Evolutionary conservation across 2,113 vertebrate genomes (phyloP), one percentile per base, ranked within the genome.

Genomic region (Artemisiospiza belli): DNA sequence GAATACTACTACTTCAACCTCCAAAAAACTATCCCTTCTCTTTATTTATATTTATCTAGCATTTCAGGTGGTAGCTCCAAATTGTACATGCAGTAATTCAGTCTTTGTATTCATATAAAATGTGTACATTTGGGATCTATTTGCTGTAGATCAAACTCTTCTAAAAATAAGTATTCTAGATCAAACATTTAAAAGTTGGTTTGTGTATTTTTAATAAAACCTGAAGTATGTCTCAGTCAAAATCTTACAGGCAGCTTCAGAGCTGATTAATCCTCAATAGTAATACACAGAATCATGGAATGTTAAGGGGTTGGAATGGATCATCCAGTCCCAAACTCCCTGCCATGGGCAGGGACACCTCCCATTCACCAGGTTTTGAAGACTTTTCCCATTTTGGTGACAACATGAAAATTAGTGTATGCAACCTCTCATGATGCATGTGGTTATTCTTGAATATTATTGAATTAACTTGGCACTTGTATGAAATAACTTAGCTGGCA

Each of bases 351-450:
- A 67, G 25, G n/a, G 25, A 18, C 20, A 25, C 19, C 23, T 69
- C n/a, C 39, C 30, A 62, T 20, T 35, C 31, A 47, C 9, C 24
- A 54, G 6, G 1, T 35, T 69, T 62, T 83, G 33, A 47, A 44
- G 12, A 66, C 16, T 25, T 86, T 80, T n/a, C 31, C 25, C 9
- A 9, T 43, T 70, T 74, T 90, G 15, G 3, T 63, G n/a, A 44
- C 22, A 81, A 49, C 22, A 35, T 59, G 33, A 5, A 63, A 85
- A 90, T 41, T 7, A 39, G 28, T 37, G 3, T 47, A 12, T 59
- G 27, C 30, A n/a, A 1, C 46, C 13, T 90, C 10, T 39, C 33
- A 39, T 27, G 18, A 35, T 24, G 33, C 1, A 3, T 1, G 0
- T 7, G 19, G 22, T 54, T 83, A 12, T 52, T 80, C 31, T 10